Evolutionary conservation across 2,888 invertebrate genomes (phyloP), one percentile per base, ranked within the genome.

Genomic region (Eristalis intricaria): DNA sequence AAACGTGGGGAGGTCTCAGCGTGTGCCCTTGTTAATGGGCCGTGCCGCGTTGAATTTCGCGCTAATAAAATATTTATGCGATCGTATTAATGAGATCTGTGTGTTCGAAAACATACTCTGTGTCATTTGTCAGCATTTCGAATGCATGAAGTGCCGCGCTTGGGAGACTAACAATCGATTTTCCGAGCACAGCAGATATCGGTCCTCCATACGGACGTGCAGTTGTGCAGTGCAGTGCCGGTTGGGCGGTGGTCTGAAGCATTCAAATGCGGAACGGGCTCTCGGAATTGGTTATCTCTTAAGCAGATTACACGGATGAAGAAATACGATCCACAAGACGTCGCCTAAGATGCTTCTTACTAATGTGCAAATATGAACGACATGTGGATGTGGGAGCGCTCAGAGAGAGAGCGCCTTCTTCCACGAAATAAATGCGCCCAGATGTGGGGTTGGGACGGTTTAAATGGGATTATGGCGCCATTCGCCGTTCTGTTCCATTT

Each of bases 31-130:
- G 70, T 65, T 32, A 71, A 78, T 70, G 65, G 43, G 61, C 60
- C 29, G 43, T 60, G 70, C 50, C 71, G 65, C 50, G 68, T 71
- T 64, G 10, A 76, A 69, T 68, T 80, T 81, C 64, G 71, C 73
- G 64, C 73, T 38, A 73, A 60, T 85, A 77, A 81, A 85, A 85
- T 85, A 85, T 85, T 85, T 73, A 85, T 77, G 56, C 38, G 73
- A 77, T 58, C 68, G 71, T 64, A 77, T 85, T 76, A 85, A 81
- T 73, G 84, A 81, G 81, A 68, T 81, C 68, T 40, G 38, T 43
- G 38, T 43, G 43, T 85, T 81, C 58, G 64, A 68, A 75, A 81
- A 61, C 58, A 43, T 68, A 73, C 64, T 74, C 73, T 19, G 50
- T 69, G 68, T 65, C 63, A 73, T 64, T 77, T 81, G 58, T 69